Base-by-base conservation (phyloP, 2,113 vertebrate genomes). In the Gasterosteus nipponicus region DNA sequence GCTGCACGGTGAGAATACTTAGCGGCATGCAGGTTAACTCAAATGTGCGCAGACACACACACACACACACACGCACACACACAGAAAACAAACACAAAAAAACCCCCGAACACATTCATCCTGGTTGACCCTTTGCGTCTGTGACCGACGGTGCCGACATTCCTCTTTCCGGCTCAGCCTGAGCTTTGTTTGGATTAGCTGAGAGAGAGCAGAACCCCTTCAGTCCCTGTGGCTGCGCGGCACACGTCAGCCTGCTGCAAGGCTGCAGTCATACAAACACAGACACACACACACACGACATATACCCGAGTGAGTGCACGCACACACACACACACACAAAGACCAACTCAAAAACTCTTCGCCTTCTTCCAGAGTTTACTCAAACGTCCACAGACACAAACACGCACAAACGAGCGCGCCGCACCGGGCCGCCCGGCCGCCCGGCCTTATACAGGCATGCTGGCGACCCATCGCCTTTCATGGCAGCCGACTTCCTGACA, bases 401-500 rank as follows among this genome's bases (percentile, higher is more conserved):
- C 69, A n/a, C 60, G 47, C 76, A 74, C 73, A 49, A 53, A 33
- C 62, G 38, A 56, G 68, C 44, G 84, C 80, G 71, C 68, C 49
- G 75, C 77, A 76, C 69, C 64, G 67, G 60, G 60, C 85, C 76
- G n/a, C n/a, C n/a, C n/a, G 69, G 70, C 86, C 86, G 70, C 83
- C 84, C 87, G 88, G 90, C 93, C 94, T 91, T 95, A 94, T 95
- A 94, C 90, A 94, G 94, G 89, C 93, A 95, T 93, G 78, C 78
- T 64, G 81, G 92, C 54, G 85, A 90, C 86, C 89, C 84, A 73
- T 88, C 89, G 91, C 93, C 92, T 94, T 95, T 95, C 92, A 94
- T 93, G 93, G 93, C 77, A 91, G 89, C 79, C 87, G 88, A 86
- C 85, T 92, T 89, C 75, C 77, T 90, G 84, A 89, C 81, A 86